Percentiles rank a stretch among this genome's conserved stretches.
These are phyloP conservation scores for Oreochromis grahami DNA, from an alignment of 2,797 vertebrate species.

Conservation along the genomic window DNA sequence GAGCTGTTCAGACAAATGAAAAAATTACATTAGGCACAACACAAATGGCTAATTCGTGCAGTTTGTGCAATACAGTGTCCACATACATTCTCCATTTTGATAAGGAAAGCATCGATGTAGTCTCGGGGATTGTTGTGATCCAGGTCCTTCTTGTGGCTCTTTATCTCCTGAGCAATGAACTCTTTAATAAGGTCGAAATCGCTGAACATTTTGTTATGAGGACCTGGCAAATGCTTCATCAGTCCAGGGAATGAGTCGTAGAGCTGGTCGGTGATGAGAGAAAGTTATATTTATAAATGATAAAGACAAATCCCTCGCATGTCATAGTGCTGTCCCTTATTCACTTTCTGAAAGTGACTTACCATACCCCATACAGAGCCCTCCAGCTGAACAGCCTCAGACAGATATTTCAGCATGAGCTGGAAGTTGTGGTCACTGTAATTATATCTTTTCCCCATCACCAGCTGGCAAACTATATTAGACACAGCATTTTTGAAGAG, in stretches of 20 bases:
- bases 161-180: not conserved
- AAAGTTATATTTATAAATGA: not conserved
- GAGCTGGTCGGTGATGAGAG: not conserved
- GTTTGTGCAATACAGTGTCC: no score
- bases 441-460: not conserved
- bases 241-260: not conserved
- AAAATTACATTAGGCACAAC: no score
- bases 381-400: accelerated
- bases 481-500: not conserved
- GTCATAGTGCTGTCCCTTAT: no score
- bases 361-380: accelerated
- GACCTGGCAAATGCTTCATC: not conserved
- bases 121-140: accelerated
- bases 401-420: not conserved
- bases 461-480: not conserved
- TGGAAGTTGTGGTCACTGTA: not conserved
- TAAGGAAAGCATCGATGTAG: not conserved
- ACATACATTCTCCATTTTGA: no score
- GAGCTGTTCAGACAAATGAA: not conserved
- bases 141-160: not conserved
- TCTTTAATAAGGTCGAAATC: not conserved
- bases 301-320: no score
- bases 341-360: not conserved
- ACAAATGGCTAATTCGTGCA: not conserved
- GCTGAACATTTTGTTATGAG: not conserved